These are phyloP conservation scores for Drusus annulatus DNA, from an alignment of 1,140 invertebrate genomes.

Conservation along the genomic window DNA sequence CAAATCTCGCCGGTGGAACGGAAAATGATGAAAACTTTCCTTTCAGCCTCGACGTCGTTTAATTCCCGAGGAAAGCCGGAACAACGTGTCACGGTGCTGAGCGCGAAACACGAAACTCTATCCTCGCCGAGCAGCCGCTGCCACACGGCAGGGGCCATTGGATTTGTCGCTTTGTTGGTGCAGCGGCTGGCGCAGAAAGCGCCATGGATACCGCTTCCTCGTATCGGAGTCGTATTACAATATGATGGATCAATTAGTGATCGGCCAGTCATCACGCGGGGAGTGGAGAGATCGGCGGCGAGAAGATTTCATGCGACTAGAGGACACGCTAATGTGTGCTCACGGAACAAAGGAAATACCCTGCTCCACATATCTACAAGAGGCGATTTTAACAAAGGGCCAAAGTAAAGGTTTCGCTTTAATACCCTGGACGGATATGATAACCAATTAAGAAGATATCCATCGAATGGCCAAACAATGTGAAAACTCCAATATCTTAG, in stretches of 20 bases:
- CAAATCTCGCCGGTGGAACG: neutral
- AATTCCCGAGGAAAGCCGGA: slow-evolving; percentile 31
- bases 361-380: neutral
- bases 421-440: too few species aligned
- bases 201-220: slow-evolving; percentile 11
- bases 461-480: too few species aligned
- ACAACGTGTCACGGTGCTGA: neutral
- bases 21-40: slow-evolving; percentile 7
- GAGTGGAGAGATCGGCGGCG: slow-evolving; percentile 4
- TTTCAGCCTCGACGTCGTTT: neutral
- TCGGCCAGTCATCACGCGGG: slow-evolving; percentile 22
- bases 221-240: slow-evolving; percentile 28
- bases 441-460: too few species aligned
- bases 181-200: slow-evolving; percentile 19
- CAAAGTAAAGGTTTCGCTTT: too few species aligned
- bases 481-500: too few species aligned
- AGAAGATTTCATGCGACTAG: neutral
- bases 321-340: neutral
- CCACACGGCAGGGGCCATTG: neutral
- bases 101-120: neutral
- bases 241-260: slow-evolving; percentile 39
- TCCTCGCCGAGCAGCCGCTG: neutral
- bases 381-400: too few species aligned
- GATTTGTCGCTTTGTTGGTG: slow-evolving; percentile 16
- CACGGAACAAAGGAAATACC: neutral